These are phyloP conservation scores for Clavelina lepadiformis DNA, from an alignment of 23 tunicate genomes.

Conservation along the genomic window DNA sequence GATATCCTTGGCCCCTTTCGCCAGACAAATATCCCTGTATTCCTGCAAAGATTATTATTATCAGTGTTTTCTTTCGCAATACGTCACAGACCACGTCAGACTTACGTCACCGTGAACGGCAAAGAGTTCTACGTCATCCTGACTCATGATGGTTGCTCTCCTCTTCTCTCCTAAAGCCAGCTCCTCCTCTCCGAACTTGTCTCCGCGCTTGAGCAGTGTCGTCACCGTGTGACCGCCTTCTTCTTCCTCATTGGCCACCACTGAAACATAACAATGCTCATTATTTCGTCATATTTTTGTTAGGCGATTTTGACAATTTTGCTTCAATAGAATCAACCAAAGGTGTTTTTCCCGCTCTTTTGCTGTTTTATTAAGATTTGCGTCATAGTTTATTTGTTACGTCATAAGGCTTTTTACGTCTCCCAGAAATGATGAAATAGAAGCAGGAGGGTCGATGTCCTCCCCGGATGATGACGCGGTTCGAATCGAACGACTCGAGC, in stretches of 20 bases:
- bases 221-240: slow-evolving; percentile 78
- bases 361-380: no score
- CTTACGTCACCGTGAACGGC: slow-evolving; percentile 81
- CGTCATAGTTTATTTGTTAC: no score
- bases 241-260: slow-evolving; percentile 88
- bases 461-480: slow-evolving; percentile 59
- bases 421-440: slow-evolving; percentile 84
- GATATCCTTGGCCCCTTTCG: slow-evolving; percentile 67
- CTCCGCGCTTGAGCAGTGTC: slow-evolving; percentile 77
- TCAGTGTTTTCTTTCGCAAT: neutral
- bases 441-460: slow-evolving; percentile 67
- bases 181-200: slow-evolving; percentile 93
- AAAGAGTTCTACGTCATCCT: slow-evolving; percentile 70
- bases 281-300: no score
- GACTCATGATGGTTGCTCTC: slow-evolving; percentile 71
- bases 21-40: slow-evolving; percentile 60
- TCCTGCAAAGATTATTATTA: slow-evolving; percentile 42
- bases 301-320: no score
- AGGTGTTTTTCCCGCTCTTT: no score
- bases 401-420: slow-evolving; percentile 52
- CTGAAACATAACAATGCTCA: no score
- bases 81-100: neutral
- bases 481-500: slow-evolving; percentile 72
- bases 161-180: slow-evolving; percentile 50
- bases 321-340: no score